phyloP scores from a whole-genome alignment of 1,140 invertebrate species.

The Leptopilina clavipes region DNA sequence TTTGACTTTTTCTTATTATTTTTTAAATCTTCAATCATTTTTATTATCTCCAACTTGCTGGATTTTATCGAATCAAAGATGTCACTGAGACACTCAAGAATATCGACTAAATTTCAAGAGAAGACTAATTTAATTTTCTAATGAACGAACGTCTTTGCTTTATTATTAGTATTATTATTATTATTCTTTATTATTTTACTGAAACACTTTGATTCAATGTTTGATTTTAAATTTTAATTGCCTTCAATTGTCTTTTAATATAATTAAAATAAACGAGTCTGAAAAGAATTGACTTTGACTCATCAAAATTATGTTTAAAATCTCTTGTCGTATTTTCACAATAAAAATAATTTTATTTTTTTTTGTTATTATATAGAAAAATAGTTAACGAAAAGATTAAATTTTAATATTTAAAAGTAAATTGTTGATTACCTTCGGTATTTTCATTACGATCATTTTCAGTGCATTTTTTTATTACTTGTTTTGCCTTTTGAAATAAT shows the following conservation, averaged over 20 bases:
- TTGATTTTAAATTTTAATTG: no score
- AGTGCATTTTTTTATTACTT: not conserved
- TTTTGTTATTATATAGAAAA: no score
- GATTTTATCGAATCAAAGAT: slow-evolving; percentile 20
- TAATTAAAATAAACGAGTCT: no score
- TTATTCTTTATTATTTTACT: not conserved
- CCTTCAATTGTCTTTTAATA: no score
- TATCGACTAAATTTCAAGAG: slow-evolving; percentile 14
- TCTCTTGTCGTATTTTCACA: no score
- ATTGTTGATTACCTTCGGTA: not conserved
- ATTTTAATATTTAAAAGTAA: not conserved
- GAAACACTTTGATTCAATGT: not conserved
- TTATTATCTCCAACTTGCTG: not conserved
- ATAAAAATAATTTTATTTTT: no score
- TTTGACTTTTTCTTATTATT: not conserved
- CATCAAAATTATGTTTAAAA: no score
- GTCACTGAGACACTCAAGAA: not conserved
- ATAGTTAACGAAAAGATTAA: no score
- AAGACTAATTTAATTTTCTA: slow-evolving; percentile 21
- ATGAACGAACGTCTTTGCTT: not conserved
- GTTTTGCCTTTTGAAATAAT: slow-evolving; percentile 3
- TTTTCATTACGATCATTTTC: not conserved
- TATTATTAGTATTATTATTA: not conserved
- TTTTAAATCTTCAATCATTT: not conserved
- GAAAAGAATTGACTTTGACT: no score